phyloP scores from a whole-genome alignment of 2,888 invertebrate species.

The Parnassius smintheus region DNA sequence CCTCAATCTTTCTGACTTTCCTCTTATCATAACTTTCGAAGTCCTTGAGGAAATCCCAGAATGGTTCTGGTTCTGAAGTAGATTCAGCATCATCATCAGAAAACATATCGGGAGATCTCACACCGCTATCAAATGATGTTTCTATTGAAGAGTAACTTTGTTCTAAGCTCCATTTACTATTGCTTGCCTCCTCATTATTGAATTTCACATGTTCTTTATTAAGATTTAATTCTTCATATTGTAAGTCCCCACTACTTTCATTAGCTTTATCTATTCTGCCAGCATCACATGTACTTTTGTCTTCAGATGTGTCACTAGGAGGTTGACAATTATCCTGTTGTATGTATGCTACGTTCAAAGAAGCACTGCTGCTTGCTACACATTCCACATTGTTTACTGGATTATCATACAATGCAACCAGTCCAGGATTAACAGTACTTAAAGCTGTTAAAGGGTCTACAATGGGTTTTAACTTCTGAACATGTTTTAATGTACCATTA shows the following conservation, averaged over 20 bases:
- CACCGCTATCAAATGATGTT: constrained; percentile 73
- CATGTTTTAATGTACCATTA: constrained; percentile 74
- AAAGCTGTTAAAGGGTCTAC: constrained; percentile 68
- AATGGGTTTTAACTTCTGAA: constrained; percentile 71
- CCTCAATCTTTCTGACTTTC: constrained; percentile 67
- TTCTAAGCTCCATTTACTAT: constrained; percentile 63
- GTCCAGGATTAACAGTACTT: constrained; percentile 48
- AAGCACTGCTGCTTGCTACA: constrained; percentile 19
- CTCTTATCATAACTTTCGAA: constrained; percentile 65
- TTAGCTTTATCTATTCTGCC: constrained; percentile 48
- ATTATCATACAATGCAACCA: constrained; percentile 45
- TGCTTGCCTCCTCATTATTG: constrained; percentile 46
- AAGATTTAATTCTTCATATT: constrained; percentile 52
- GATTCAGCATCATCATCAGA: constrained; percentile 69
- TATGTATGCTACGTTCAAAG: constrained; percentile 29
- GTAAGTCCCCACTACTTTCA: constrained; percentile 61
- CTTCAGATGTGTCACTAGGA: constrained; percentile 38
- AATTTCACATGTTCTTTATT: constrained; percentile 41
- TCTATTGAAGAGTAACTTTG: constrained; percentile 70
- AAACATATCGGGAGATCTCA: constrained; percentile 84
- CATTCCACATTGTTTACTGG: constrained; percentile 15
- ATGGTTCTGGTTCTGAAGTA: constrained; percentile 46
- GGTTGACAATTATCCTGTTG: constrained; percentile 17
- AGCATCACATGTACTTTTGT: constrained; percentile 38
- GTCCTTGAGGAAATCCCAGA: constrained; percentile 65